Conservation (phyloP, 2,797 vertebrate genomes). For the Rhinogobio ventralis region DNA sequence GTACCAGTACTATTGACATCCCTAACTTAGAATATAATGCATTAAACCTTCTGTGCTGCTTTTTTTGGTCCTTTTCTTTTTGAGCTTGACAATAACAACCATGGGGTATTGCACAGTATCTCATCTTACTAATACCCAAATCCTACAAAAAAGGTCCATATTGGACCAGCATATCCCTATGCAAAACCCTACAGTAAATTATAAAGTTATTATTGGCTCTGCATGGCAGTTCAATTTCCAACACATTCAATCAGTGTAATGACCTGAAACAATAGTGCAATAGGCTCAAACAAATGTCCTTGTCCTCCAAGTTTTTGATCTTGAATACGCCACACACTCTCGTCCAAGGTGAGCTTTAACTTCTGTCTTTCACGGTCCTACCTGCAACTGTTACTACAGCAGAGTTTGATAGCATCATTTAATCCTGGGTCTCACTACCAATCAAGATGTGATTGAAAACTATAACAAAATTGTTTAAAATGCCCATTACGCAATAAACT, state of each 20-base stretch:
- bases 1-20: too few species aligned
- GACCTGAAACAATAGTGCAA: background rate
- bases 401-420: slow-evolving; percentile 54
- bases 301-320: slow-evolving; percentile 1
- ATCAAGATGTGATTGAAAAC: slow-evolving; percentile 54
- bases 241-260: background rate
- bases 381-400: slow-evolving; percentile 21
- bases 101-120: background rate
- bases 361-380: slow-evolving; percentile 38
- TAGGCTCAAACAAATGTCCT: slow-evolving; percentile 3
- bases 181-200: background rate
- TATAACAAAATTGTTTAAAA: slow-evolving; percentile 37
- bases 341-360: slow-evolving; percentile 34
- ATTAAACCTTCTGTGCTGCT: background rate
- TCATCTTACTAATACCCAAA: background rate
- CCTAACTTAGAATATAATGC: background rate
- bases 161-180: background rate
- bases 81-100: background rate
- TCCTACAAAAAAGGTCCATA: background rate
- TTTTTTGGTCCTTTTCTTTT: background rate
- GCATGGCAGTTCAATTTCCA: background rate
- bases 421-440: slow-evolving; percentile 39
- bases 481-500: slow-evolving; percentile 46
- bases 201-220: background rate
- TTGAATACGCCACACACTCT: background rate